A percentile compares a stretch with the other conserved stretches of the same genome.
Evolutionary conservation across 2,797 vertebrate genomes (phyloP).

Genomic region (Hozukius guyotensis): DNA sequence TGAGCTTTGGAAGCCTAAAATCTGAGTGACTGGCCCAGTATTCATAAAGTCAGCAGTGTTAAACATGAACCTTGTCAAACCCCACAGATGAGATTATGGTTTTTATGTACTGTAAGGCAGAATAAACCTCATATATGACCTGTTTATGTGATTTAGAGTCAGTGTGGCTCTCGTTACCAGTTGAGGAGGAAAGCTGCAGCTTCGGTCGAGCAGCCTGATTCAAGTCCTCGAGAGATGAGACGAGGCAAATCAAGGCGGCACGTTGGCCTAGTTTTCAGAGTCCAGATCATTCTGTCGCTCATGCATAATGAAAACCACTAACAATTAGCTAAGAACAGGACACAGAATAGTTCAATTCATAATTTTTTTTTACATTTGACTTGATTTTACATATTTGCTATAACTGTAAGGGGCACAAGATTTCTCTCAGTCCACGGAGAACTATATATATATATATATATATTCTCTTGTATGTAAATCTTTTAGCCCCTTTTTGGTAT

Average conservation of each 20-base stretch:
- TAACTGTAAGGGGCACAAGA: neutral
- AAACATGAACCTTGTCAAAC: neutral
- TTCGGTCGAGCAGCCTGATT: slow-evolving; percentile 2
- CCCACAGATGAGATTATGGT: neutral
- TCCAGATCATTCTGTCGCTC: slow-evolving; percentile 53
- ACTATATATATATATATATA: neutral
- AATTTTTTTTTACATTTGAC: neutral
- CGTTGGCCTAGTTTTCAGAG: slow-evolving; percentile 57
- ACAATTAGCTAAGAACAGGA: neutral
- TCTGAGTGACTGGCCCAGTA: neutral
- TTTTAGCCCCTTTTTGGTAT: neutral
- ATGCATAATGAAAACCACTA: slow-evolving; percentile 55
- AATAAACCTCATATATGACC: neutral
- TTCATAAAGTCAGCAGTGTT: neutral
- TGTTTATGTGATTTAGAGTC: neutral
- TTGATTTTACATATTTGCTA: neutral
- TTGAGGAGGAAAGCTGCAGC: neutral
- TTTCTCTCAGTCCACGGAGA: neutral
- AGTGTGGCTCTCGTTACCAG: neutral
- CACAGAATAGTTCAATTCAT: neutral
- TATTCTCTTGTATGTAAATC: no score
- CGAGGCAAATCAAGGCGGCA: slow-evolving; percentile 18
- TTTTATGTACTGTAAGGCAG: neutral
- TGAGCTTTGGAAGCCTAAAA: no score
- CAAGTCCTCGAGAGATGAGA: slow-evolving; percentile 45